Base-by-base conservation (phyloP, 2,888 invertebrate species). In the Drosophila histrio region DNA sequence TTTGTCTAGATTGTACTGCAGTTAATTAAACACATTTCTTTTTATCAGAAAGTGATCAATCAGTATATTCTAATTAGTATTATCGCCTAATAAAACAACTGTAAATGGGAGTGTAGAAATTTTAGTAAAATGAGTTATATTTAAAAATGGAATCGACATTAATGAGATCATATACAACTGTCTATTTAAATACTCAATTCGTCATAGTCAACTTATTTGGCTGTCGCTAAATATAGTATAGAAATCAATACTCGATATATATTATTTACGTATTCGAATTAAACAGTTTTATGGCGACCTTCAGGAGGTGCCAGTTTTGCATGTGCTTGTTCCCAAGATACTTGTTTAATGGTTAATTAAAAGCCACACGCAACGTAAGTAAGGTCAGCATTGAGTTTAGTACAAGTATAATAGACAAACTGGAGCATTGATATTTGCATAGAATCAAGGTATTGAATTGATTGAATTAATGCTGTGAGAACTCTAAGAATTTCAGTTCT, bases 351-450 rank as follows among this genome's bases (percentile, higher is more conserved):
- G 30, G 53, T 15, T 84, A 86, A 67, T 79, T 62, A 36, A 59
- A 65, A 64, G 59, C 41, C 60, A 39, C 53, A 85, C 76, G 74
- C 70, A 70, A 52, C 8, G 17, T 56, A 70, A 65, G 17, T 56
- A 70, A 65, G 84, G 68, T 77, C 68, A 73, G 38, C 56, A 47
- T 60, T 64, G 61, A 62, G 44, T 60, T 65, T 22, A 22, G n/a
- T 24, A 5, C 24, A 24, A 4, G 24, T 39, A 13, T 3, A 7
- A n/a, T 30, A 17, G 22, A 8, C 19, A 64, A 82, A 73, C 54
- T 74, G 56, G 77, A 77, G 49, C 80, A 71, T 32, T 41, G 50
- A 65, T n/a, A n/a, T 76, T 79, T 67, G 50, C 72, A 72, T 81
- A 53, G 34, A 47, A 13, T 53, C 56, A 65, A 71, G 52, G 44